phyloP scores from a whole-genome alignment of 2,113 vertebrate genomes.

The Mystacornis crossleyi region DNA sequence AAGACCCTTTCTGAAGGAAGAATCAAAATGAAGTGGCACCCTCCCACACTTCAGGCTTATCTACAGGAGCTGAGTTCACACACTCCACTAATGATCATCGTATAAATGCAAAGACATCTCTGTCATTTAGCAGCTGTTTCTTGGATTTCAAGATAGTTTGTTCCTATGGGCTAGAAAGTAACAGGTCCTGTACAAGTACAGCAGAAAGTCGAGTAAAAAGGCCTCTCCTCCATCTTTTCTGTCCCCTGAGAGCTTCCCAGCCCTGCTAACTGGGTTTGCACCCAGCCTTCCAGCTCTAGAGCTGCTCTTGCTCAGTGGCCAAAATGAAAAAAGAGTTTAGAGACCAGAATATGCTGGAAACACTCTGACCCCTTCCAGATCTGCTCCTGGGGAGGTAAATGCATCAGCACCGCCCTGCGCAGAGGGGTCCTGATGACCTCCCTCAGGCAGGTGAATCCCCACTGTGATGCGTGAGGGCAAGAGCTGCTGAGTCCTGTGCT shows the following conservation, averaged over 20 bases:
- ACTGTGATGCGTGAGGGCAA: neutral
- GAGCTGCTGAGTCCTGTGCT: neutral
- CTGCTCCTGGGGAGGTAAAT: neutral
- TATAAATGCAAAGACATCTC: neutral
- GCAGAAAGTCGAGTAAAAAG: neutral
- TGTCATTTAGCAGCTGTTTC: conserved; percentile 25
- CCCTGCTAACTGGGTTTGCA: neutral
- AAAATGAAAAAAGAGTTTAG: neutral
- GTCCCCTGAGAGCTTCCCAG: neutral
- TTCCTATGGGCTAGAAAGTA: neutral
- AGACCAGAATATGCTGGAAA: neutral
- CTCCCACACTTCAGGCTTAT: neutral
- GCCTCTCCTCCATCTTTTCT: neutral
- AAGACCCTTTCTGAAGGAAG: neutral
- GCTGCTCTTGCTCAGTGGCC: neutral
- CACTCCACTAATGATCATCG: neutral
- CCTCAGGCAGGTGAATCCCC: neutral
- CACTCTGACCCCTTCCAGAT: neutral
- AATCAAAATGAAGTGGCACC: neutral
- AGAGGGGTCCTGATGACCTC: neutral
- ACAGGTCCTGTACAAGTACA: neutral
- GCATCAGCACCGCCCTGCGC: neutral
- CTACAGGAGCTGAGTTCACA: neutral
- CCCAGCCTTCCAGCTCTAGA: neutral
- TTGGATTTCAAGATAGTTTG: neutral